Percentiles rank a stretch among this genome's conserved stretches.
Evolutionary conservation across 2,888 invertebrate species (phyloP).

Genomic region (Drosophila hamatofila): DNA sequence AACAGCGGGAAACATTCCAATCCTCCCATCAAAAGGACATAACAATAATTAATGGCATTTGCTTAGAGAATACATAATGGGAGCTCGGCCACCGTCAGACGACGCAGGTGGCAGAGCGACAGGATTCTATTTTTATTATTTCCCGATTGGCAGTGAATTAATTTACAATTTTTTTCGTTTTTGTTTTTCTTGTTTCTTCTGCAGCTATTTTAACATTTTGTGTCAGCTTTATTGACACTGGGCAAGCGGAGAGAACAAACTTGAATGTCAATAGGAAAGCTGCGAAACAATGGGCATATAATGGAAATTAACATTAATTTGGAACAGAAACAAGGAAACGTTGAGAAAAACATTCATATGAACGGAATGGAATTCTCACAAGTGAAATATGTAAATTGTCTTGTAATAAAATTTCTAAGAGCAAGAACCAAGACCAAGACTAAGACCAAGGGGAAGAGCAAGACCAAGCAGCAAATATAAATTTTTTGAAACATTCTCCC

Average conservation of each 20-base stretch:
- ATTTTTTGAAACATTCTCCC: slow-evolving; percentile 79
- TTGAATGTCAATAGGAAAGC: slow-evolving; percentile 68
- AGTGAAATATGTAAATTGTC: slow-evolving; percentile 84
- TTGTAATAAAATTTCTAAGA: slow-evolving; percentile 79
- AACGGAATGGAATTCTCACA: slow-evolving; percentile 71
- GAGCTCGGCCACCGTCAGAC: slow-evolving; percentile 2
- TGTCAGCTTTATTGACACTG: slow-evolving; percentile 30
- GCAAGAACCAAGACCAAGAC: slow-evolving; percentile 22
- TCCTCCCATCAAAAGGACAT: slow-evolving; percentile 80
- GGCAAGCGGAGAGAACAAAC: slow-evolving; percentile 38
- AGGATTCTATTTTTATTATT: slow-evolving; percentile 73
- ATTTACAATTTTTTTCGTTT: slow-evolving; percentile 57
- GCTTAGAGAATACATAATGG: slow-evolving; percentile 83
- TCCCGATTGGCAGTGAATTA: slow-evolving; percentile 74
- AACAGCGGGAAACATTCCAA: slow-evolving; percentile 57
- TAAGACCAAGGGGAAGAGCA: neutral
- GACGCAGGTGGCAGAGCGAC: slow-evolving; percentile 29
- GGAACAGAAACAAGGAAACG: slow-evolving; percentile 41
- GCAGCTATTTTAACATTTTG: slow-evolving; percentile 48
- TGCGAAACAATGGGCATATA: slow-evolving; percentile 61
- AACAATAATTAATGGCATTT: slow-evolving; percentile 85
- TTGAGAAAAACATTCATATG: slow-evolving; percentile 62
- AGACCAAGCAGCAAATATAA: slow-evolving; percentile 72
- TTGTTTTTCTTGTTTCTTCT: slow-evolving; percentile 30
- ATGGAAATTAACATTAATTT: slow-evolving; percentile 82